Base-by-base conservation (phyloP, 2,113 vertebrate species). In the Gobius niger region DNA sequence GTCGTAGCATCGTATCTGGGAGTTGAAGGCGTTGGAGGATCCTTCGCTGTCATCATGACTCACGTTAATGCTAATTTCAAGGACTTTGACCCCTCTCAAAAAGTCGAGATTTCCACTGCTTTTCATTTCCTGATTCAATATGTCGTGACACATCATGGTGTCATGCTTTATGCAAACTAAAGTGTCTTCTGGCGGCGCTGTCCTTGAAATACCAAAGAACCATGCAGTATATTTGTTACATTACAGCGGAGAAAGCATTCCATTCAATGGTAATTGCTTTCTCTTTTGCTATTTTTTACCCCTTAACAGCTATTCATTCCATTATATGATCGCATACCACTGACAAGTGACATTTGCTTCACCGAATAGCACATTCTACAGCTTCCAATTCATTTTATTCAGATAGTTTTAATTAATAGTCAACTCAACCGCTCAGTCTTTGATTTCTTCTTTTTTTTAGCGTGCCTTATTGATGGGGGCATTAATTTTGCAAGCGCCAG, bases 381-480 rank as follows among this genome's bases (percentile, higher is more conserved):
- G 53, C 53, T 13, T 34, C 53, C 6, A 51, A 51, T 59, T 7
- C 9, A 7, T 47, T 24, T n/a, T 65, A 34, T 67, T 69, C 73
- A 44, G 9, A 64, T 60, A 0, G 18, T 65, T 73, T 70, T 65
- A 65, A 76, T 65, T 34, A 57, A 54, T 40, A 46, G 49, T 49
- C 67, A 59, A 69, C 73, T 73, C 19, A 66, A 7, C 7, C 0
- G 0, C 42, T 66, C 19, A 12, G 11, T 61, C 18, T 47, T 5
- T 13, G 11, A 11, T 56, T 56, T 56, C 24, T 56, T 56, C 62
- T 50, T 46, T 66, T 75, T 64, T 54, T 57, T 5, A 0, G 7
- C 40, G 42, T 15, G 40, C 11, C 47, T 73, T 76, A 67, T 69
- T 78, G 77, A 75, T 59, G 64, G 76, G 16, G 6, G 8, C 41